Base-by-base conservation (phyloP, 2,888 invertebrate species). In the Andrena minutula region DNA sequence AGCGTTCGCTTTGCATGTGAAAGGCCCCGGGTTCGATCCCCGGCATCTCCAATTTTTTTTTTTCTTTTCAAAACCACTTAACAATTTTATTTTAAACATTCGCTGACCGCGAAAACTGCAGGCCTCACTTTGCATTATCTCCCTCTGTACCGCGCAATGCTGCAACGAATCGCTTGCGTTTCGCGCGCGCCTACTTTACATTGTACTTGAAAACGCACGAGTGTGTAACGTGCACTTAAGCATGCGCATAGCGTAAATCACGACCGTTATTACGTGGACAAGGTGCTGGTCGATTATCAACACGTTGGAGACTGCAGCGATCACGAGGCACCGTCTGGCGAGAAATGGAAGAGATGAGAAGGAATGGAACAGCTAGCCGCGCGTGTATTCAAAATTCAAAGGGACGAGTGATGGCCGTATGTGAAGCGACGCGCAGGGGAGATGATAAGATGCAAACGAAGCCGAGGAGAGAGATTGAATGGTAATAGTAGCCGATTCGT, bases 1-100 rank as follows among this genome's bases (percentile, higher is more conserved):
- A 98, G 98, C 98, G 98, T 97, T 98, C 98, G 98, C 98, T 98
- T 98, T 98, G 98, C 98, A 98, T 98, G 98, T 97, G 98, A 98
- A 98, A 98, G 98, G 98, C 97, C 98, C 98, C 97, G 98, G 98
- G 98, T 98, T 98, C 98, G 97, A 98, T 97, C 97, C 98, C 98
- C 98, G 97, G 97, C 97, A 97, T 97, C 97, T 96, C 97, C 97
- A 96, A 91, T 93, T 92, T 93, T 94, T 92, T 94, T 92, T 94
- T 94, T 94, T 92, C 8, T n/a, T 8, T 3, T 0, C 16, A 32
- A 60, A 70, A 8, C 12, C 30, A 2, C 16, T 35, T 41, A 35
- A 47, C 8, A 0, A 66, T 30, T 32, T 28, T 30, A 3, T 56
- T 71, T 10, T 30, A 32, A 32, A 56, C 26, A 16, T 58, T 58